phyloP scores from a whole-genome alignment of 2,797 vertebrate genomes.

The Syndactyla subalaris region DNA sequence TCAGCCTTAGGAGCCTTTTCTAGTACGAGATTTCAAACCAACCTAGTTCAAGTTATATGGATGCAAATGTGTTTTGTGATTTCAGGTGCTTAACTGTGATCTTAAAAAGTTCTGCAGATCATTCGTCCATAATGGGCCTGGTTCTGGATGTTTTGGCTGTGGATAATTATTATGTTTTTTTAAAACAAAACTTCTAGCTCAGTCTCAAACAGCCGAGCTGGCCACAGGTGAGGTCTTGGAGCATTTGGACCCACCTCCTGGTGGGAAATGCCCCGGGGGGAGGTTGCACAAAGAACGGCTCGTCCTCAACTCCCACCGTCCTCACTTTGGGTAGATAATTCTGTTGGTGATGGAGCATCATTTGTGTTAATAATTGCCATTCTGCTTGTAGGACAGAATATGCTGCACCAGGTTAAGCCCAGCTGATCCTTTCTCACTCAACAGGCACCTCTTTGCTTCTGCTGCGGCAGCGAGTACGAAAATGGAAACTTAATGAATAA shows the following conservation, averaged over 20 bases:
- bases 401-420: constrained; percentile 7
- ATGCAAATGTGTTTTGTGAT: constrained; percentile 68
- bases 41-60: constrained; percentile 64
- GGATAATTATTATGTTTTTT: neutral
- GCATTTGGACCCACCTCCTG: neutral
- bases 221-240: constrained; percentile 15
- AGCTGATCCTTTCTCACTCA: neutral
- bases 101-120: constrained; percentile 67
- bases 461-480: neutral
- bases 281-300: neutral
- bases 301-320: neutral
- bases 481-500: constrained; percentile 33
- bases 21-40: constrained; percentile 52
- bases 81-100: constrained; percentile 73
- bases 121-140: constrained; percentile 47
- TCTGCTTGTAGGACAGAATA: constrained; percentile 22
- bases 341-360: neutral
- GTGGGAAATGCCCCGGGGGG: neutral
- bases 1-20: constrained; percentile 70
- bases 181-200: neutral
- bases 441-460: neutral
- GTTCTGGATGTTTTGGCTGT: constrained; percentile 55
- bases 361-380: neutral
- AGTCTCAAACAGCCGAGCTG: neutral
- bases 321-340: neutral